These are phyloP conservation scores for Eupithecia abbreviata DNA, from an alignment of 2,888 invertebrate species.

Conservation along the genomic window DNA sequence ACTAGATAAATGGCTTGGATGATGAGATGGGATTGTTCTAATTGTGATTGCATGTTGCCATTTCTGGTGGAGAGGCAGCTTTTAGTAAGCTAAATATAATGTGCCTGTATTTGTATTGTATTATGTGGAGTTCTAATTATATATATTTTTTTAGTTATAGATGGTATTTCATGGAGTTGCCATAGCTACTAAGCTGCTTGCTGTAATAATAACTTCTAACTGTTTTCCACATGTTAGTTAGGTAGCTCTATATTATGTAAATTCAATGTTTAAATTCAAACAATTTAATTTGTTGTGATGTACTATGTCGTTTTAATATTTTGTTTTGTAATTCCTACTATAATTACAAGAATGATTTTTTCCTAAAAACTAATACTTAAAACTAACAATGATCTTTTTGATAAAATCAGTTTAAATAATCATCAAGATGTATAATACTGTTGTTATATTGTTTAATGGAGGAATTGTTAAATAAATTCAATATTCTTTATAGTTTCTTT, in stretches of 20 bases:
- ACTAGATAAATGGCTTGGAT: not conserved
- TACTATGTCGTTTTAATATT: not conserved
- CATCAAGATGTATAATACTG: slow-evolving; percentile 56
- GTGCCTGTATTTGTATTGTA: slow-evolving; percentile 1
- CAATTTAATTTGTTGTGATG: not conserved
- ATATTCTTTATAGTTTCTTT: slow-evolving; percentile 60
- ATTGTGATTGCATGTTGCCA: not conserved
- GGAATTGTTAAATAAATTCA: slow-evolving; percentile 78
- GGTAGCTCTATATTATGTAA: not conserved
- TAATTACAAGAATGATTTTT: not conserved
- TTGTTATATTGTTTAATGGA: slow-evolving; percentile 66
- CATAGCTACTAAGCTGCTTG: slow-evolving; percentile 1
- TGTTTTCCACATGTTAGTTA: not conserved
- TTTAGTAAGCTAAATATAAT: not conserved
- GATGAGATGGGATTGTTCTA: not conserved
- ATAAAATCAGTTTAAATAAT: slow-evolving; percentile 43
- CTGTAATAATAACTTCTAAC: not conserved
- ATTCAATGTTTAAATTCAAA: not conserved
- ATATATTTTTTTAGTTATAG: not conserved
- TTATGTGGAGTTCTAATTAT: not conserved
- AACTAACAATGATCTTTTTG: slow-evolving; percentile 25
- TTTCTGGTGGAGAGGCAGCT: not conserved
- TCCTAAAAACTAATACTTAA: not conserved
- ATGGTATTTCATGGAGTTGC: not conserved
- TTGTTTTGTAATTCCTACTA: slow-evolving; percentile 2